A percentile compares a stretch with the other conserved stretches of the same genome.
phyloP scores from a whole-genome alignment of 1,140 invertebrate species.

The Rhagoletis zephyria region DNA sequence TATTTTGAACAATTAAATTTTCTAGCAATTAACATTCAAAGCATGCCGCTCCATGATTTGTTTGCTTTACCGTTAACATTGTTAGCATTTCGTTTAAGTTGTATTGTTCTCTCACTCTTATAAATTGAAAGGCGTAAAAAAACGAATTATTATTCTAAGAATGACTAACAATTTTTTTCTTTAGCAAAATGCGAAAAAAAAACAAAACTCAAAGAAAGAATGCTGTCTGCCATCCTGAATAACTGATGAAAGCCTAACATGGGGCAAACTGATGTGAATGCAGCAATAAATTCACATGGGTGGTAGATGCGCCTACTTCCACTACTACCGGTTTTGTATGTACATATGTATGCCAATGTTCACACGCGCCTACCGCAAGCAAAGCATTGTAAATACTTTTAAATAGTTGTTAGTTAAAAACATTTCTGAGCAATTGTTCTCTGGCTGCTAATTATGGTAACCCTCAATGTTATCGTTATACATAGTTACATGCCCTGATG shows the following conservation, averaged over 20 bases:
- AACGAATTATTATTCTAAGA: neutral
- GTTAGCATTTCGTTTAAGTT: neutral
- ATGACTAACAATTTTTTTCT: neutral
- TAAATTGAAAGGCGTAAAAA: neutral
- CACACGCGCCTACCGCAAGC: neutral
- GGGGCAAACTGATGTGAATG: neutral
- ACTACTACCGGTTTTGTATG: neutral
- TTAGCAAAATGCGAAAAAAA: neutral
- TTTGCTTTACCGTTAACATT: neutral
- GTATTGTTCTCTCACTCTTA: neutral
- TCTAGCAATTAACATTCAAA: conserved; percentile 9
- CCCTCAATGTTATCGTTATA: neutral
- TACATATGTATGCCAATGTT: neutral
- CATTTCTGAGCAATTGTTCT: neutral
- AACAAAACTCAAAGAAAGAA: neutral
- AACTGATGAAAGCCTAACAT: neutral
- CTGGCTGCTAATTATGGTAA: neutral
- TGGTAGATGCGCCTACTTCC: neutral
- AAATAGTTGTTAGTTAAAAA: neutral
- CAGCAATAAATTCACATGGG: neutral
- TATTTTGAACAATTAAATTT: conserved; percentile 20
- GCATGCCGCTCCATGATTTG: neutral
- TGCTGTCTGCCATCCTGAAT: conserved; percentile 15
- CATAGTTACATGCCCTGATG: no score
- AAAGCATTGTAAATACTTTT: neutral